Evolutionary conservation across 2,113 vertebrate species (phyloP).

Genomic region (Hemiscyllium ocellatum): DNA sequence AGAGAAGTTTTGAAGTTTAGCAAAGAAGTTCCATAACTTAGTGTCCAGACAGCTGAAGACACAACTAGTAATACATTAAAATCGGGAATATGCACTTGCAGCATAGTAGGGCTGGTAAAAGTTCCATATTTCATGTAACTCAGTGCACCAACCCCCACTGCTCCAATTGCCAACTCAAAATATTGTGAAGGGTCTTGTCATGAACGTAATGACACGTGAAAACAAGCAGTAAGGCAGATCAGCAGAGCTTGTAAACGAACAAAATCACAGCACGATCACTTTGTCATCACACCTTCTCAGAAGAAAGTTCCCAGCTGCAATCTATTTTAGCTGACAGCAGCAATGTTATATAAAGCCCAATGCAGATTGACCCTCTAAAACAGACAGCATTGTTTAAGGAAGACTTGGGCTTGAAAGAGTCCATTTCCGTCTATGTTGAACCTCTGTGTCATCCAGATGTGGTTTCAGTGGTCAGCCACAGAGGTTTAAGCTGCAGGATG

Average conservation of each 20-base stretch:
- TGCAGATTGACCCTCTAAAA: no score
- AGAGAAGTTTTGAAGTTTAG: not conserved
- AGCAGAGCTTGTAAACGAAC: not conserved
- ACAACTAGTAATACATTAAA: not conserved
- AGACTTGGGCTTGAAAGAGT: not conserved
- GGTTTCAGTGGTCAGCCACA: constrained; percentile 30
- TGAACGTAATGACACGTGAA: not conserved
- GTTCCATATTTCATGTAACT: not conserved
- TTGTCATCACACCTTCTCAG: not conserved
- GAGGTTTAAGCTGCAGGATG: constrained; percentile 22
- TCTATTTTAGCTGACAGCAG: not conserved
- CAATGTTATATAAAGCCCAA: not conserved
- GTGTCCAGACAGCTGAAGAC: not conserved
- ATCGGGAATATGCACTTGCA: not conserved
- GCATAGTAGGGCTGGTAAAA: not conserved
- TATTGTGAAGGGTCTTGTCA: not conserved
- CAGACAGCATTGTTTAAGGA: not conserved
- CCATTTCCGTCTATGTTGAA: not conserved
- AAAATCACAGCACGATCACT: not conserved
- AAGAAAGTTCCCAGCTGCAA: not conserved
- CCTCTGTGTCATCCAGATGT: constrained; percentile 16
- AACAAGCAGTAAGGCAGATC: not conserved
- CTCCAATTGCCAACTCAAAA: not conserved
- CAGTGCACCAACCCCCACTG: not conserved
- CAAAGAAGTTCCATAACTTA: not conserved